Evolutionary conservation across 2,888 invertebrate genomes (phyloP).

Genomic region (Synanthedon andrenaeformis): DNA sequence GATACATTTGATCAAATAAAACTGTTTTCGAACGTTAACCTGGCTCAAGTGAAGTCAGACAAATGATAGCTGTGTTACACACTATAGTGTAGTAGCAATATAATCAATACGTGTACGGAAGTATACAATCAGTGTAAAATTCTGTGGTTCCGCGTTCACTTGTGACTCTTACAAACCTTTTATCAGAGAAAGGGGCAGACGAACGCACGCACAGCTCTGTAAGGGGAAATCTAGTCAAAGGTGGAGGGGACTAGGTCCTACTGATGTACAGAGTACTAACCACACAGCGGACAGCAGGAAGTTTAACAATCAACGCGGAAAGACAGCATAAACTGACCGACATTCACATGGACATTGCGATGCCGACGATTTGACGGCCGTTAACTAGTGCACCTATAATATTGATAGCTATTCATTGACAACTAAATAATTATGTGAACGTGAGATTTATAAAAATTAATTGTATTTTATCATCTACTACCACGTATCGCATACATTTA

Average conservation of each 20-base stretch:
- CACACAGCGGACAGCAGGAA: constrained; percentile 19
- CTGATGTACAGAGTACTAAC: constrained; percentile 7
- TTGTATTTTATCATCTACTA: too few species aligned
- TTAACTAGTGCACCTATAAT: background rate
- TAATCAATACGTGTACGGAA: background rate
- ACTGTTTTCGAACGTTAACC: too few species aligned
- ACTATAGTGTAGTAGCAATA: too few species aligned
- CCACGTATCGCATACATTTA: too few species aligned
- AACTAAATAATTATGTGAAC: too few species aligned
- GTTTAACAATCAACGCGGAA: constrained; percentile 24
- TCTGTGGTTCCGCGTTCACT: background rate
- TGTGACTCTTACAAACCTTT: background rate
- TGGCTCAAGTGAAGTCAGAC: too few species aligned
- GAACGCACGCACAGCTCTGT: background rate
- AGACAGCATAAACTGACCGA: constrained; percentile 17
- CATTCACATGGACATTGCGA: constrained; percentile 7
- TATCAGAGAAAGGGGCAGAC: too few species aligned
- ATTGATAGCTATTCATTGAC: too few species aligned
- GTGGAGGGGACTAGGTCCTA: background rate
- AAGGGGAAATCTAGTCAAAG: background rate
- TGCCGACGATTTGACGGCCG: background rate
- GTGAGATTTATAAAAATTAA: too few species aligned
- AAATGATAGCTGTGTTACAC: too few species aligned
- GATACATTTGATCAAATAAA: too few species aligned
- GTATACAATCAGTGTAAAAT: background rate